A percentile compares a stretch with the other conserved stretches of the same genome.
Conservation (phyloP, 1,140 invertebrate genomes). For the Lepidostoma basale region DNA sequence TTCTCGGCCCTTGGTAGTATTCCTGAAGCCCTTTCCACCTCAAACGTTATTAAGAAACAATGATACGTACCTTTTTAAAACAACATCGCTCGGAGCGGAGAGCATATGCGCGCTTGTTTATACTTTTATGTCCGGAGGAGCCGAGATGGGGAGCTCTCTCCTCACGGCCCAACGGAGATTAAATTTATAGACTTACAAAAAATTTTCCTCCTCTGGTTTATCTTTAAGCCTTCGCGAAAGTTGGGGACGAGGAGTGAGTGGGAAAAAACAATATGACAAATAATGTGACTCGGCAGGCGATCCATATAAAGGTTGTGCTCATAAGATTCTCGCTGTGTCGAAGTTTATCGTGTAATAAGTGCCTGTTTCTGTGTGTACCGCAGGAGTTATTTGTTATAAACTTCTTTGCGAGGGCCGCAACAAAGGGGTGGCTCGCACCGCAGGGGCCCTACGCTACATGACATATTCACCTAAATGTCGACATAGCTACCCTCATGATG, state of each 20-base stretch:
- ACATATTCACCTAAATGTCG: conserved; percentile 11
- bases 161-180: conserved; percentile 3
- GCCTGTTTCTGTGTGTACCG: conserved; percentile 13
- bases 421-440: conserved; percentile 6
- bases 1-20: no score
- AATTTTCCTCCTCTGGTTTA: conserved; percentile 8
- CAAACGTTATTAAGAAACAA: no score
- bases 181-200: conserved; percentile 25
- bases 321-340: conserved; percentile 16
- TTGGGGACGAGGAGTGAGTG: background rate
- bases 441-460: conserved; percentile 5
- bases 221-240: conserved; percentile 13
- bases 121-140: background rate
- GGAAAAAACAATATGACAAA: conserved; percentile 28
- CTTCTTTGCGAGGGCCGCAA: conserved; percentile 13
- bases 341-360: conserved; percentile 23
- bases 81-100: no score
- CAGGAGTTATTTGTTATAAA: conserved; percentile 21
- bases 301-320: conserved; percentile 1
- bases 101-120: no score
- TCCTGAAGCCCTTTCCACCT: no score
- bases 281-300: conserved; percentile 23
- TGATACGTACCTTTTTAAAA: no score
- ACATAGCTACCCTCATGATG: conserved; percentile 3
- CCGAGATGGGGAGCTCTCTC: background rate